A percentile compares a stretch with the other conserved stretches of the same genome.
Evolutionary conservation across 1,140 invertebrate genomes (phyloP).

Genomic region (Diachasmimorpha longicaudata): DNA sequence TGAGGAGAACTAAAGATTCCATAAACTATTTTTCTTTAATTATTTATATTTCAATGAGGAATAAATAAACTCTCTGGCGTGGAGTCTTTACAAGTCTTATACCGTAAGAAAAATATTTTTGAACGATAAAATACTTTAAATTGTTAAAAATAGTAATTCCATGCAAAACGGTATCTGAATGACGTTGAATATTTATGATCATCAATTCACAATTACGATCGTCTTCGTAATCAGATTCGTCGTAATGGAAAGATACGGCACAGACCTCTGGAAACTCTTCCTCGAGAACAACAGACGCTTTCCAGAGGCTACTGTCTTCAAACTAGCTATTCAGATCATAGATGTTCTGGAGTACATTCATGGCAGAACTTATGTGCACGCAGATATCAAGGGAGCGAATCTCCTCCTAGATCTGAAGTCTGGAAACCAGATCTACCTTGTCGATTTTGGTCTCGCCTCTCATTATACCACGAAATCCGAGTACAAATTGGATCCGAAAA

Average conservation of each 20-base stretch:
- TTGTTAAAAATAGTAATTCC: too few species aligned
- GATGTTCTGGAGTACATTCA: slow-evolving; percentile 90
- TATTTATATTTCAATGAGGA: too few species aligned
- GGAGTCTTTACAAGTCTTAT: too few species aligned
- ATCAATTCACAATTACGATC: too few species aligned
- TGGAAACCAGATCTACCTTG: slow-evolving; percentile 82
- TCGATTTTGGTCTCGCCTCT: slow-evolving; percentile 93
- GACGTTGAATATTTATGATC: too few species aligned
- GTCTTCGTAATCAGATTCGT: slow-evolving; percentile 63
- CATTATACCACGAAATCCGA: slow-evolving; percentile 74
- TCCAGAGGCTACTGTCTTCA: slow-evolving; percentile 76
- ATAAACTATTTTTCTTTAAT: too few species aligned
- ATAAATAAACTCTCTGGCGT: too few species aligned
- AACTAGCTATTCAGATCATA: slow-evolving; percentile 84
- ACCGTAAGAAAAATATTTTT: too few species aligned
- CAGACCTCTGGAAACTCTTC: slow-evolving; percentile 85
- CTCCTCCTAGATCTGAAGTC: slow-evolving; percentile 78
- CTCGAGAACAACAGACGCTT: slow-evolving; percentile 74
- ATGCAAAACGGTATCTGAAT: too few species aligned
- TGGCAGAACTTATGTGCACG: slow-evolving; percentile 84
- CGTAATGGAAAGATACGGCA: slow-evolving; percentile 90
- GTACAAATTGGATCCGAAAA: slow-evolving; percentile 86
- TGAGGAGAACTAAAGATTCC: too few species aligned
- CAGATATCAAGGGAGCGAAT: slow-evolving; percentile 92
- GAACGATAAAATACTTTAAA: too few species aligned